phyloP scores from a whole-genome alignment of 2,113 vertebrate species.

The Grammatotria lemairii region DNA sequence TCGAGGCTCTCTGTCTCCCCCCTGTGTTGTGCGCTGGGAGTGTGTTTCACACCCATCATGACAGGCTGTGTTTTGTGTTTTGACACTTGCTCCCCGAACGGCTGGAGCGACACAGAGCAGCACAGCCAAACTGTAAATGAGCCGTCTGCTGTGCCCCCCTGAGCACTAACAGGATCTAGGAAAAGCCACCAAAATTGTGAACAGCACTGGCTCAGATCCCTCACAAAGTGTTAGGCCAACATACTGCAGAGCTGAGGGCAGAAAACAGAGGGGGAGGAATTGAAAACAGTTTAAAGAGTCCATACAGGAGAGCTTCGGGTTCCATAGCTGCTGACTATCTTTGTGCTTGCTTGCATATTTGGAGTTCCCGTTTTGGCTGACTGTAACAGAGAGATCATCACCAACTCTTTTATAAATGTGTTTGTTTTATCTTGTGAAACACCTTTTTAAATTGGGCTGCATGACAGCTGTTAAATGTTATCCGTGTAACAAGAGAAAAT shows the following conservation, averaged over 20 bases:
- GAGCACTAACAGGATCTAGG: slow-evolving; percentile 1
- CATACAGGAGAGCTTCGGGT: neutral
- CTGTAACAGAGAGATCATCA: neutral
- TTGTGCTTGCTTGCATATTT: neutral
- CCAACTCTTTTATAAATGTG: neutral
- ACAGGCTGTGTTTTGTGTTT: slow-evolving; percentile 31
- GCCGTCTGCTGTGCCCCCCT: slow-evolving; percentile 15
- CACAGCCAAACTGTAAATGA: slow-evolving; percentile 44
- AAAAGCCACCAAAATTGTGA: slow-evolving; percentile 19
- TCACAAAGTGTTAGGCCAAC: slow-evolving; percentile 9
- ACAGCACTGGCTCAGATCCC: neutral
- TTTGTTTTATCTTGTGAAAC: neutral
- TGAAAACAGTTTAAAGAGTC: neutral
- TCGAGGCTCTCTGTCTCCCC: slow-evolving; percentile 24
- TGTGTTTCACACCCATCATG: slow-evolving; percentile 12
- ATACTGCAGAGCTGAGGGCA: neutral
- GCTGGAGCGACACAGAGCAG: slow-evolving; percentile 22
- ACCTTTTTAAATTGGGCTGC: neutral
- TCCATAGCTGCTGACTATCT: neutral
- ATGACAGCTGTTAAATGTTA: neutral
- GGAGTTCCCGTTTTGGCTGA: neutral
- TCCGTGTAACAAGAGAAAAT: neutral
- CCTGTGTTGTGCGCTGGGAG: slow-evolving; percentile 6
- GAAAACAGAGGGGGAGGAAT: neutral
- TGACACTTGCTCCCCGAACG: slow-evolving; percentile 44